Percentiles rank a stretch among this genome's conserved stretches.
Conservation (phyloP, 2,113 vertebrate species). For the Syrmaticus mikado region DNA sequence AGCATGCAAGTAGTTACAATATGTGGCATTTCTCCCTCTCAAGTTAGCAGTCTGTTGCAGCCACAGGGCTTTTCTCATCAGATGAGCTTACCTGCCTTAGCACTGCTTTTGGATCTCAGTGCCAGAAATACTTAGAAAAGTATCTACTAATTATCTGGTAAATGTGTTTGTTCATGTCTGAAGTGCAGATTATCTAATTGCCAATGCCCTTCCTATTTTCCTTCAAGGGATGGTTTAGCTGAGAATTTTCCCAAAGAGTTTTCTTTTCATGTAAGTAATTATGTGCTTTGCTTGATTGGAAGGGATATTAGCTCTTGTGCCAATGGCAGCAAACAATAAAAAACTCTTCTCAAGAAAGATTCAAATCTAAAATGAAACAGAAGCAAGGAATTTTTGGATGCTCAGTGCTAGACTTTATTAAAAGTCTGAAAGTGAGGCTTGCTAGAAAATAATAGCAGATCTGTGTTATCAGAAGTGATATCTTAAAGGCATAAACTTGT, state of each 20-base stretch:
- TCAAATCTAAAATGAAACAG: slow-evolving; percentile 47
- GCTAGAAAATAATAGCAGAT: slow-evolving; percentile 25
- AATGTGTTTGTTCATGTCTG: slow-evolving; percentile 88
- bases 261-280: slow-evolving; percentile 89
- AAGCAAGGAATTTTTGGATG: slow-evolving; percentile 39
- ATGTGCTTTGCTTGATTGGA: slow-evolving; percentile 86
- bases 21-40: neutral
- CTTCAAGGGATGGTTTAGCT: slow-evolving; percentile 78
- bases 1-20: neutral
- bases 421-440: slow-evolving; percentile 27
- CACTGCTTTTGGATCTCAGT: slow-evolving; percentile 72
- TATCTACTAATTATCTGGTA: slow-evolving; percentile 91
- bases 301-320: slow-evolving; percentile 67
- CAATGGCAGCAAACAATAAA: slow-evolving; percentile 48
- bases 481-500: slow-evolving; percentile 8
- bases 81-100: slow-evolving; percentile 79
- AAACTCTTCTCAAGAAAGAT: slow-evolving; percentile 13
- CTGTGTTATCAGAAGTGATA: neutral
- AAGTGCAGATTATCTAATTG: slow-evolving; percentile 86
- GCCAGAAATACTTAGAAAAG: slow-evolving; percentile 88
- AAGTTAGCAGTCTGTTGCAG: slow-evolving; percentile 74
- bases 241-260: slow-evolving; percentile 85
- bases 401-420: slow-evolving; percentile 11
- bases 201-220: slow-evolving; percentile 78
- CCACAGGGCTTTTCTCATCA: slow-evolving; percentile 76